Base-by-base conservation (phyloP, 1,140 invertebrate genomes). In the Lucilia cuprina region DNA sequence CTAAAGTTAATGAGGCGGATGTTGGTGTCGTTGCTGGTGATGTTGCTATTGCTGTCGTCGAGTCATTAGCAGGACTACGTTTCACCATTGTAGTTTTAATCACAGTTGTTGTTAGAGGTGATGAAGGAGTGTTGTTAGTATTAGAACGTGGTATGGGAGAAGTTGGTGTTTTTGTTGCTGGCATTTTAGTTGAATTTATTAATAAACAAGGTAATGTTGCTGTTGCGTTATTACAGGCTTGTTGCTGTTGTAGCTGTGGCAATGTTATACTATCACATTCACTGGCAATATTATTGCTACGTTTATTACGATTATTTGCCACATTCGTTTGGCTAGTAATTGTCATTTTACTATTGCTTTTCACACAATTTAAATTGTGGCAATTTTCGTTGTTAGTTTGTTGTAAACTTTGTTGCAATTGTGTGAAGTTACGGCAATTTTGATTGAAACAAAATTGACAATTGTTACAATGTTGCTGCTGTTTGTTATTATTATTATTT, bases 21-120 rank as follows among this genome's bases (percentile, higher is more conserved):
- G 86, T 25, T 85, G 86, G 49, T 85, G 88, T 86, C 84, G 86
- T 85, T 86, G 88, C 86, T 86, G 74, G 85, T 74, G 83, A 70
- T 83, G 83, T 83, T 75, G 80, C 25, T 87, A 86, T 60, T 80
- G 83, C 34, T 85, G 86, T 86, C 55, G 86, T 74, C 74, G 89
- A 90, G 86, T 90, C 89, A 88, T 90, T 87, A 87, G 88, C 88
- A 87, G 89, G 89, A 88, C 89, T 90, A 85, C 89, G 88, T 86
- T 90, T 90, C 82, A 90, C 89, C 89, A 90, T 88, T 88, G 89
- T 90, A 85, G 89, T 90, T 90, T 90, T 90, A 88, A 90, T 90
- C 89, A 90, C 89, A 90, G 89, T 90, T 88, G 89, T 90, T 84
- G 89, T 87, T 86, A 87, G 87, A 87, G 89, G 89, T 88, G 89